Percentiles rank a stretch among this genome's conserved stretches.
Evolutionary conservation across 2,797 vertebrate genomes (phyloP).

Genomic region (Enteromius mattozi): DNA sequence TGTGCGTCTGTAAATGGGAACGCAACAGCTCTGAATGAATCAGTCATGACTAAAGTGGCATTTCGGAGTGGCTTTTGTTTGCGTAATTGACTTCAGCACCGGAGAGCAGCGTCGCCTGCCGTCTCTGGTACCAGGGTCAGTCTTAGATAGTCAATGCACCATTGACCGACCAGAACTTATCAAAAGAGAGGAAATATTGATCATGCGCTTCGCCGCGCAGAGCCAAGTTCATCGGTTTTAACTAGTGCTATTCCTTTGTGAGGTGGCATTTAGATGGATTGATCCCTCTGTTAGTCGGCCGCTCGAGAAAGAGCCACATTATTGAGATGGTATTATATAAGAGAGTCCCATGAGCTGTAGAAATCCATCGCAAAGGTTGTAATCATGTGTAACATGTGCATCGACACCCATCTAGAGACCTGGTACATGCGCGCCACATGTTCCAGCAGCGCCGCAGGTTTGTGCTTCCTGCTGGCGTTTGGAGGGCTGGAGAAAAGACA

Average conservation of each 20-base stretch:
- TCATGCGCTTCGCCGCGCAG: conserved; percentile 19
- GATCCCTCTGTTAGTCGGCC: conserved; percentile 44
- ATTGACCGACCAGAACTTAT: conserved; percentile 52
- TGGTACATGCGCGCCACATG: background rate
- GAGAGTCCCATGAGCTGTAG: conserved; percentile 37
- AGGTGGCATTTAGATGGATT: conserved; percentile 61
- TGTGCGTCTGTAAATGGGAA: background rate
- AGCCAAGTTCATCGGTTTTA: conserved; percentile 44
- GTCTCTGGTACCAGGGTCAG: conserved; percentile 40
- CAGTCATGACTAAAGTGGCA: conserved; percentile 44
- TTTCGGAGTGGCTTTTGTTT: conserved; percentile 59
- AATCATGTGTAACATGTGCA: conserved; percentile 48
- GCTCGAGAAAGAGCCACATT: conserved; percentile 33
- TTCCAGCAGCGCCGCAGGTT: background rate
- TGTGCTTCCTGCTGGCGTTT: conserved; percentile 33
- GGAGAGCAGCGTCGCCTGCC: conserved; percentile 40
- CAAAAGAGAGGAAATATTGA: conserved; percentile 53
- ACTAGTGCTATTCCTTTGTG: conserved; percentile 54
- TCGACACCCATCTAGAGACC: conserved; percentile 19
- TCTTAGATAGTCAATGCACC: conserved; percentile 50
- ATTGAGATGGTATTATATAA: conserved; percentile 55
- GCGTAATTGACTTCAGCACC: conserved; percentile 57
- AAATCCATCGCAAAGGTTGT: conserved; percentile 49
- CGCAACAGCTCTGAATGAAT: conserved; percentile 41
- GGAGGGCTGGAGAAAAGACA: conserved; percentile 10